Conservation (phyloP, 2,888 invertebrate species). For the Antheraea yamamai region DNA sequence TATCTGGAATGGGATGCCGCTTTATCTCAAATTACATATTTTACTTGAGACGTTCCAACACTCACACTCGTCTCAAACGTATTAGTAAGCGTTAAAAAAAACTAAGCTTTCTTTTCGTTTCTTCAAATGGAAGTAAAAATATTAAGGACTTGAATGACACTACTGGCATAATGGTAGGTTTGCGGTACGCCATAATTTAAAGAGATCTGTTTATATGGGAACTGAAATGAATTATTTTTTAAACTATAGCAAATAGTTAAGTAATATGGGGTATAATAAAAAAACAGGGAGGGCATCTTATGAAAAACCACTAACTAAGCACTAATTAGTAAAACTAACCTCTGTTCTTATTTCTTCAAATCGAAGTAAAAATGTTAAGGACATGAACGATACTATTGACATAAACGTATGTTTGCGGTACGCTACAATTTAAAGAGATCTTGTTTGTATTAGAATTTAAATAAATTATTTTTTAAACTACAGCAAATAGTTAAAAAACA, state of each 20-base stretch:
- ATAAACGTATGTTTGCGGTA: not conserved
- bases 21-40: constrained; percentile 82
- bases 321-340: constrained; percentile 63
- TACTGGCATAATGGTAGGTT: not conserved
- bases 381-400: not conserved
- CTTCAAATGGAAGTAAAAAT: not conserved
- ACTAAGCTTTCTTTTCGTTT: not conserved
- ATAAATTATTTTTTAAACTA: not conserved
- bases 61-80: constrained; percentile 51
- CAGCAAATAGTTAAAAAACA: not conserved
- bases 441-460: not conserved
- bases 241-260: not conserved
- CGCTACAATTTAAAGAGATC: not conserved
- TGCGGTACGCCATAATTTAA: not conserved
- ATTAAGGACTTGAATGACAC: not conserved
- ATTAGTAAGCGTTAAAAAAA: constrained; percentile 18
- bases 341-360: not conserved
- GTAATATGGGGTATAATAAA: not conserved
- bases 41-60: constrained; percentile 74
- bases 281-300: not conserved
- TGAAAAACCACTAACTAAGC: constrained; percentile 46
- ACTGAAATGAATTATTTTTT: not conserved
- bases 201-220: not conserved
- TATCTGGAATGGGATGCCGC: constrained; percentile 80
- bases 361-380: not conserved